Percentiles rank a stretch among this genome's conserved stretches.
Conservation (phyloP, 2,113 vertebrate genomes). For the Dasyurus viverrinus region DNA sequence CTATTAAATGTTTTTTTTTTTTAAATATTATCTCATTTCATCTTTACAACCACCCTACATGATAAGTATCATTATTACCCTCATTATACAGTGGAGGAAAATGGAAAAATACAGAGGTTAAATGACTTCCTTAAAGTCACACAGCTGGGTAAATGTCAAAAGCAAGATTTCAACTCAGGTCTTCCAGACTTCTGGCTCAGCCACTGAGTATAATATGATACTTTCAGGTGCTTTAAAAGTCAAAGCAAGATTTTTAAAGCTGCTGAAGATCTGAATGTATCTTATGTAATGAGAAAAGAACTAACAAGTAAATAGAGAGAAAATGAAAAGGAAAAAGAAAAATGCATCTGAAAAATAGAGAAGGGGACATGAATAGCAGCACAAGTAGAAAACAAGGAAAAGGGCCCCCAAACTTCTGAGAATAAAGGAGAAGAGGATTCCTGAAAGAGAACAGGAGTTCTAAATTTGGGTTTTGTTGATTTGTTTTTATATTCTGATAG, state of each 20-base stretch:
- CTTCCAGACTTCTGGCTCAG: background rate
- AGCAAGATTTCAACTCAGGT: background rate
- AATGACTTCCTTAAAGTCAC: background rate
- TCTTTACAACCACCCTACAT: background rate
- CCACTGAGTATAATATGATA: background rate
- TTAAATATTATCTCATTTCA: background rate
- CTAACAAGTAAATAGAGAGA: background rate
- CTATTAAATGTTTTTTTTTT: too few species aligned
- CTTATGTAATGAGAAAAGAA: background rate
- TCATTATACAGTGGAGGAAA: background rate
- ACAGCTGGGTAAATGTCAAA: background rate
- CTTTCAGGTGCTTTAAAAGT: background rate
- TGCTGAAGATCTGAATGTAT: background rate
- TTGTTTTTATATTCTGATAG: background rate
- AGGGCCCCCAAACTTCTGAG: background rate
- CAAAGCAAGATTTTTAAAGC: background rate
- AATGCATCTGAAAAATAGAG: background rate
- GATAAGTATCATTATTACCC: background rate
- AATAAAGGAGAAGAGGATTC: background rate
- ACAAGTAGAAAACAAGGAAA: background rate
- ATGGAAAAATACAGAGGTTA: background rate
- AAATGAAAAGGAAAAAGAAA: background rate
- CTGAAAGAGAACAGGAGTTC: background rate
- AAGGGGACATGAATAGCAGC: background rate
- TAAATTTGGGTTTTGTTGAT: background rate